Evolutionary conservation across 2,888 invertebrate species (phyloP), one percentile per base, ranked within the genome.

Genomic region (Acleris literana): DNA sequence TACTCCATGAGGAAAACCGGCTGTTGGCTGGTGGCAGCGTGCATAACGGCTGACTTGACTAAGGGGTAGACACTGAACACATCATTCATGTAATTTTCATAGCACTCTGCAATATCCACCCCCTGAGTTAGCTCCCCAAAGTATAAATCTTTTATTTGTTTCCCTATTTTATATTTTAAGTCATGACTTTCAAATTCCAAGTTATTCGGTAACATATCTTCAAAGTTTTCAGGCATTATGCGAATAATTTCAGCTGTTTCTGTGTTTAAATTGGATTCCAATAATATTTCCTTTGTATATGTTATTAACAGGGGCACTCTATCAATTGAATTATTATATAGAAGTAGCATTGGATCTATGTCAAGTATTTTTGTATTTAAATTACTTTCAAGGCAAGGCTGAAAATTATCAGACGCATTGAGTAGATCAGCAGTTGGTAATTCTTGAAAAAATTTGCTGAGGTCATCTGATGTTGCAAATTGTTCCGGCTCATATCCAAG

Each of bases 1-100:
- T 82, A 76, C 62, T 87, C 85, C 82, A 92, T 81, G 2, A 92
- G 65, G 63, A 83, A 92, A 1, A 89, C 84, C 3, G 85, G 81
- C 7, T 75, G 69, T 2, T 71, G 58, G 62, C 81, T 83, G 6
- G 74, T 79, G 1, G 71, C 68, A 4, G 88, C 85, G 70, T 85
- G 86, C 11, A 87, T 69, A 54, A 78, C 69, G 0, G 86, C 81
- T 9, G 84, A 82, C 63, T 87, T 90, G 0, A 86, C 73, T 1
- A 85, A 74, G 0, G 92, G 91, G 55, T 87, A 92, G 63, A 82
- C 84, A 48, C 76, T 76, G 13, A 83, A 77, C 22, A 89, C 72
- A 68, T 92, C 91, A 70, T 87, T 84, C 0, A 86, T 76, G 63
- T 87, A 90, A 62, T 84, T 79, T 2, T 79, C 72, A 49, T 84